Evolutionary conservation across 2,888 invertebrate species (phyloP), one percentile per base, ranked within the genome.

Genomic region (Acrobasis repandana): DNA sequence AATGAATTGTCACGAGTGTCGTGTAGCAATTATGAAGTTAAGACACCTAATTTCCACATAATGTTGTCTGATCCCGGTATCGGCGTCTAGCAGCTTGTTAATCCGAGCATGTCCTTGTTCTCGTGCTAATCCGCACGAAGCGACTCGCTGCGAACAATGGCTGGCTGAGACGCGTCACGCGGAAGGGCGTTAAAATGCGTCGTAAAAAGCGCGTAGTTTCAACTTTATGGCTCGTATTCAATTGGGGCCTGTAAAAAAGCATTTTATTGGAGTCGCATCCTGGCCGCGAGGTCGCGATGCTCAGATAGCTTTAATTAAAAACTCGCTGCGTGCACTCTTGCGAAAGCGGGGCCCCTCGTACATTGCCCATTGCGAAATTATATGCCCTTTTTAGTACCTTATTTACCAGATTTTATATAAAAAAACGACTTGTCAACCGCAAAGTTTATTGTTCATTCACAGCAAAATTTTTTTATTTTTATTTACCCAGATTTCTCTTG

Each of bases 161-260:
- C 72, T 11, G 48, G 52, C 71, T 67, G 64, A 69, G 72, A 72
- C 74, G 74, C 79, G 83, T 76, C 77, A 86, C 83, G 76, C 90
- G 90, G 90, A 90, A 91, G 86, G 85, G 75, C 78, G 83, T 86
- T 83, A 82, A 85, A 87, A 85, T 77, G 71, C 76, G 80, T 90
- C 90, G 85, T 91, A 88, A 92, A 90, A 88, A 89, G 79, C 80
- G 82, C 83, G 82, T 86, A 86, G 86, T 91, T 88, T 86, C 75
- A 89, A 88, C 90, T 91, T 92, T 90, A 91, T 86, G 80, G 80
- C 83, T 74, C 74, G 77, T 80, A 83, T 89, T 86, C 90, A 90
- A 91, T 91, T 91, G 91, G 82, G 83, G 89, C 81, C 80, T 85
- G 88, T 91, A 91, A 91, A 91, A 87, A 90, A 83, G 78, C 80